Percentiles rank a stretch among this genome's conserved stretches.
Evolutionary conservation across 2,888 invertebrate species (phyloP).

Genomic region (Dendrolimus pini): DNA sequence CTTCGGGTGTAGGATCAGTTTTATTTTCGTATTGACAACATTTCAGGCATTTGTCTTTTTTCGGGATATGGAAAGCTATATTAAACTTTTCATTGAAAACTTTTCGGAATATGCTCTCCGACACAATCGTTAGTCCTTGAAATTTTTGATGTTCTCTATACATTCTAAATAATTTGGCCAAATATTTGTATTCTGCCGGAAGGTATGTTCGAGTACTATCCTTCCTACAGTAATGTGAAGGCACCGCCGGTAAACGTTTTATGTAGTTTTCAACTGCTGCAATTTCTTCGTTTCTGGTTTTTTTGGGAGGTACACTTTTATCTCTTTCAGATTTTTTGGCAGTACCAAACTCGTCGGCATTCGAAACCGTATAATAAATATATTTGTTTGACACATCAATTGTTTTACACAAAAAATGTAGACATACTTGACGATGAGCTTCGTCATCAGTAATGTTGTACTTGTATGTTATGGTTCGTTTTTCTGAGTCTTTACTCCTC

Average conservation of each 20-base stretch:
- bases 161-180: no score
- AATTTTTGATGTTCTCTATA: slow-evolving; percentile 2
- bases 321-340: slow-evolving; percentile 13
- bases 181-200: no score
- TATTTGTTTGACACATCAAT: slow-evolving; percentile 8
- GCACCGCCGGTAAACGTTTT: not conserved
- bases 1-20: not conserved
- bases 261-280: slow-evolving; percentile 5
- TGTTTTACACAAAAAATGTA: slow-evolving; percentile 12
- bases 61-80: slow-evolving; percentile 4
- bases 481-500: slow-evolving; percentile 4
- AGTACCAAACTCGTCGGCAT: slow-evolving; percentile 3
- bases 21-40: not conserved
- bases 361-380: slow-evolving; percentile 9
- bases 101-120: slow-evolving; percentile 2
- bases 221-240: no score
- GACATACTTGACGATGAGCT: slow-evolving; percentile 10
- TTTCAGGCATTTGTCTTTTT: slow-evolving; percentile 6
- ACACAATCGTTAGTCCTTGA: slow-evolving; percentile 5
- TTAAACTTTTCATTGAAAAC: slow-evolving; percentile 4
- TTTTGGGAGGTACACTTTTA: slow-evolving; percentile 10
- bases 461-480: slow-evolving; percentile 5
- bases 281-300: slow-evolving; percentile 3
- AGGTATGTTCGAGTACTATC: no score
- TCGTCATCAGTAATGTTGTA: slow-evolving; percentile 15